These are phyloP conservation scores for Manacus vitellinus DNA, from an alignment of 2,113 vertebrate genomes.

Conservation along the genomic window DNA sequence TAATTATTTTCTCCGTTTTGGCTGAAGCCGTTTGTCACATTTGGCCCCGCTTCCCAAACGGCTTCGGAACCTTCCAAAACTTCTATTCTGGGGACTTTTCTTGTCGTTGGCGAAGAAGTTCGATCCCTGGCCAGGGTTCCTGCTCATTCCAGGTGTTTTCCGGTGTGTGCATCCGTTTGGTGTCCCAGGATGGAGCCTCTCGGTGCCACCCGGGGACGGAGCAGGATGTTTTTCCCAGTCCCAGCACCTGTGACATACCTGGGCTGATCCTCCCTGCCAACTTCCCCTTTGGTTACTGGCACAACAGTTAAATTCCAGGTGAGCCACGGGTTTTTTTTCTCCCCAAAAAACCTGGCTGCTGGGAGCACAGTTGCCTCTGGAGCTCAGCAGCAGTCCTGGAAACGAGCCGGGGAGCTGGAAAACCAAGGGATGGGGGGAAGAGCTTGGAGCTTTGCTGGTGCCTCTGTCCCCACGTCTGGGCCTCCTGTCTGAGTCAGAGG, in stretches of 20 bases:
- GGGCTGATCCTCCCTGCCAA: neutral
- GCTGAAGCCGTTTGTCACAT: conserved; percentile 19
- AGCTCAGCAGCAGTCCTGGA: neutral
- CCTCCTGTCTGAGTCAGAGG: neutral
- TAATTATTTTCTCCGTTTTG: conserved; percentile 50
- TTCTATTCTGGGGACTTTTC: neutral
- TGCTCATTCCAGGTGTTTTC: neutral
- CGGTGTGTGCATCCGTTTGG: neutral
- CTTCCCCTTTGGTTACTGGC: neutral
- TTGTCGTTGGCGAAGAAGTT: neutral
- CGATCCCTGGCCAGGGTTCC: neutral
- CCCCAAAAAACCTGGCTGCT: neutral
- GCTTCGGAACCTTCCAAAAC: conserved; percentile 4
- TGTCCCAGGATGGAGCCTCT: neutral
- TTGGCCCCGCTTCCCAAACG: conserved; percentile 5
- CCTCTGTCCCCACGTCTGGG: neutral
- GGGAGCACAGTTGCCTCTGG: rapidly evolving
- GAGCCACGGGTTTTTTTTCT: neutral
- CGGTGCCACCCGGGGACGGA: rapidly evolving
- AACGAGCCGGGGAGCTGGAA: neutral
- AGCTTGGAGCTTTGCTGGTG: neutral
- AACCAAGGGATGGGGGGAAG: rapidly evolving
- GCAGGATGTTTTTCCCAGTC: neutral
- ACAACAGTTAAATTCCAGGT: neutral
- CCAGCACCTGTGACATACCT: rapidly evolving